Percentiles rank a stretch among this genome's conserved stretches.
Evolutionary conservation across 1,140 invertebrate genomes (phyloP).

Genomic region (Epicauta chinensis): DNA sequence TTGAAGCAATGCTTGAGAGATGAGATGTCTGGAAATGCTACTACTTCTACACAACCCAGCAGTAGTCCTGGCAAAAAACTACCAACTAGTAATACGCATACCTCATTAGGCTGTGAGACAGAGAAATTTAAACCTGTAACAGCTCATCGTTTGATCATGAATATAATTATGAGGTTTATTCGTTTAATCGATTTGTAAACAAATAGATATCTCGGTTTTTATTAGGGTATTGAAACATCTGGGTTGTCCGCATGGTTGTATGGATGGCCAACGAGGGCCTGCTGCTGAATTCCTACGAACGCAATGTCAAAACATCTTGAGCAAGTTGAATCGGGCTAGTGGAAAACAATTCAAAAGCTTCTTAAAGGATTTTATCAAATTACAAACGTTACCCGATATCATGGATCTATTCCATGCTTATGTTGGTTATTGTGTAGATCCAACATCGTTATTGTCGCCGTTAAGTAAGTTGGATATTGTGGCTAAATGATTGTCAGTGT

Average conservation of each 20-base stretch:
- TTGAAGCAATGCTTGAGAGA: slow-evolving; percentile 53
- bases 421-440: slow-evolving; percentile 91
- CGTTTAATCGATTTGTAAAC: background rate
- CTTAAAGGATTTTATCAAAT: slow-evolving; percentile 70
- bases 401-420: slow-evolving; percentile 94
- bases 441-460: slow-evolving; percentile 73
- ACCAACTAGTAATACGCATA: slow-evolving; percentile 20
- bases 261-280: slow-evolving; percentile 73
- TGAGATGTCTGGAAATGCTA: slow-evolving; percentile 35
- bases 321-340: slow-evolving; percentile 63
- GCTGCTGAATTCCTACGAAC: slow-evolving; percentile 84
- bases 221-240: slow-evolving; percentile 77
- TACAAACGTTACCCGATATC: slow-evolving; percentile 70
- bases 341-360: slow-evolving; percentile 71
- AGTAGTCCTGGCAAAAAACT: slow-evolving; percentile 27
- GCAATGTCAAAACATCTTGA: slow-evolving; percentile 78
- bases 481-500: background rate
- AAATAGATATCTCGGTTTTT: slow-evolving; percentile 13
- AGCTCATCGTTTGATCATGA: slow-evolving; percentile 38
- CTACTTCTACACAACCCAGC: slow-evolving; percentile 41
- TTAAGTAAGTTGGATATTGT: slow-evolving; percentile 61
- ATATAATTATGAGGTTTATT: slow-evolving; percentile 37
- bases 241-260: slow-evolving; percentile 89
- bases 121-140: slow-evolving; percentile 36
- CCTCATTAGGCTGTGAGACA: slow-evolving; percentile 28